phyloP scores from a whole-genome alignment of 1,140 invertebrate species.

The Geopemphigus sp. region DNA sequence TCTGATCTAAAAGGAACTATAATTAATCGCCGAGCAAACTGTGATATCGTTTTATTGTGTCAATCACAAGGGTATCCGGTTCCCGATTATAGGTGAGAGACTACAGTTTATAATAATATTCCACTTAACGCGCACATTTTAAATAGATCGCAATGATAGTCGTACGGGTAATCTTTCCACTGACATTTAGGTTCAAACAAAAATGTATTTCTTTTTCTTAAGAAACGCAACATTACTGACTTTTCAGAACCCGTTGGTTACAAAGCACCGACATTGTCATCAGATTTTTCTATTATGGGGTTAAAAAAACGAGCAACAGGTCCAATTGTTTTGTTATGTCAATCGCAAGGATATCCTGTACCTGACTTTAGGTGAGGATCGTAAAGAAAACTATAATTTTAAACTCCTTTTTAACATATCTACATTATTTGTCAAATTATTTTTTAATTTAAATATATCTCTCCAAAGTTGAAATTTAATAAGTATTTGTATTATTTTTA shows the following conservation, averaged over 20 bases:
- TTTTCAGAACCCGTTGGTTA: conserved; percentile 61
- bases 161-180: conserved; percentile 9
- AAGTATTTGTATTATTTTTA: too few species aligned
- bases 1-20: conserved; percentile 56
- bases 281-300: conserved; percentile 55
- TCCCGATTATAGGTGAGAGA: conserved; percentile 66
- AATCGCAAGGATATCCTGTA: conserved; percentile 57
- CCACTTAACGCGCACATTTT: background rate
- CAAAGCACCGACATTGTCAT: conserved; percentile 61
- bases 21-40: conserved; percentile 58
- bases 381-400: background rate
- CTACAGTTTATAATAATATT: background rate
- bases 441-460: too few species aligned
- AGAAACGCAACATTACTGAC: background rate
- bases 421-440: background rate
- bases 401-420: background rate
- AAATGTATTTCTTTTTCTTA: background rate
- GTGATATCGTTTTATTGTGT: conserved; percentile 63
- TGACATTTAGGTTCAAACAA: conserved; percentile 24
- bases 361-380: conserved; percentile 58
- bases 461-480: too few species aligned
- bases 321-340: conserved; percentile 52
- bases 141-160: background rate
- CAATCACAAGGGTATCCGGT: conserved; percentile 70
- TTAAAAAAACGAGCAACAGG: conserved; percentile 51